phyloP scores from a whole-genome alignment of 2,888 invertebrate genomes.

The Cheilosia pagana region DNA sequence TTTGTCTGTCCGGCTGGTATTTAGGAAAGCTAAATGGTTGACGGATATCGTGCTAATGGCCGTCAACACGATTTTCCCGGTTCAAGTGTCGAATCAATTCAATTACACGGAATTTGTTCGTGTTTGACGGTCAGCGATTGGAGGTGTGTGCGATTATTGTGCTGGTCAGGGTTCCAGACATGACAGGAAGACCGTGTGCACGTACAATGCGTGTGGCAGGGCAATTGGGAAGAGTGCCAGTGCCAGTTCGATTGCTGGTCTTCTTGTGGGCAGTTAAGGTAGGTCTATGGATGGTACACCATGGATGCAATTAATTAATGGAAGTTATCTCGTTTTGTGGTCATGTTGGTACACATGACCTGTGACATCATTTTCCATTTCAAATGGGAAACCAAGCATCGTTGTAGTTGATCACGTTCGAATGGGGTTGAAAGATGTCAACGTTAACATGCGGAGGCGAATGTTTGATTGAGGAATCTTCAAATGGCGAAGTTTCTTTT shows the following conservation, averaged over 20 bases:
- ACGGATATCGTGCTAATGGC: constrained; percentile 70
- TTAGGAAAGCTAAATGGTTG: constrained; percentile 53
- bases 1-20: constrained; percentile 12
- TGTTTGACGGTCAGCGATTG: constrained; percentile 53
- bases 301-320: constrained; percentile 41
- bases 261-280: background rate
- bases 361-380: constrained; percentile 43
- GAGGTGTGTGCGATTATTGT: constrained; percentile 10
- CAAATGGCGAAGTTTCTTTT: background rate
- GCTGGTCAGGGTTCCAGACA: constrained; percentile 49
- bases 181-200: constrained; percentile 24
- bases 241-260: constrained; percentile 34
- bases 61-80: constrained; percentile 70
- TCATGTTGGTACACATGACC: constrained; percentile 44
- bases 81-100: constrained; percentile 71
- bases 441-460: constrained; percentile 16
- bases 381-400: background rate
- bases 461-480: constrained; percentile 7
- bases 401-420: constrained; percentile 13
- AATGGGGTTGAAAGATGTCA: constrained; percentile 28
- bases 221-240: constrained; percentile 43
- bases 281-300: background rate
- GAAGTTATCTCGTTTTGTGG: constrained; percentile 15
- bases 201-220: constrained; percentile 44
- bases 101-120: constrained; percentile 65